Conservation (phyloP, 2,797 vertebrate genomes). For the Sylvilagus floridanus region DNA sequence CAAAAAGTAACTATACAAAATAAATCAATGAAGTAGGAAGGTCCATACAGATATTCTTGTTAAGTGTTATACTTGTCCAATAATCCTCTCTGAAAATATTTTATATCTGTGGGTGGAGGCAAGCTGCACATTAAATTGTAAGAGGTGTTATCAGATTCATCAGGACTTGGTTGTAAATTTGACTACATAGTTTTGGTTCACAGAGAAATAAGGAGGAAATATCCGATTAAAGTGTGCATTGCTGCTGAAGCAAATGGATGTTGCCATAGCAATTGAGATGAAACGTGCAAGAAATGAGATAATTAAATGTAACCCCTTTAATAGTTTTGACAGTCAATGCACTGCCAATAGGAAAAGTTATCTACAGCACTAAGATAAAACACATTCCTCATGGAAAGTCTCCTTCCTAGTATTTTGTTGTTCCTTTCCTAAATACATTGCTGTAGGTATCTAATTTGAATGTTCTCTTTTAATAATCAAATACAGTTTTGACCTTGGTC, state of each 20-base stretch:
- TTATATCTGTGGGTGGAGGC: slow-evolving; percentile 79
- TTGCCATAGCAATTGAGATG: slow-evolving; percentile 95
- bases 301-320: slow-evolving; percentile 95
- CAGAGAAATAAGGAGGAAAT: slow-evolving; percentile 88
- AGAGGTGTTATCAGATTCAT: slow-evolving; percentile 85
- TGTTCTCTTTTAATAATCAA: slow-evolving; percentile 89
- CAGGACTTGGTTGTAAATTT: slow-evolving; percentile 87
- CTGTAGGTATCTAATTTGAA: slow-evolving; percentile 88
- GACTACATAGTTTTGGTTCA: slow-evolving; percentile 86
- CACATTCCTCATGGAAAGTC: slow-evolving; percentile 87
- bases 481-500: slow-evolving; percentile 89
- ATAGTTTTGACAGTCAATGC: slow-evolving; percentile 91
- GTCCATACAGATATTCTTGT: slow-evolving; percentile 63
- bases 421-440: slow-evolving; percentile 86
- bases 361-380: slow-evolving; percentile 91
- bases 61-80: slow-evolving; percentile 65
- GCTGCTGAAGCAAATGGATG: slow-evolving; percentile 91
- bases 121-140: slow-evolving; percentile 81
- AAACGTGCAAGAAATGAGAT: slow-evolving; percentile 94
- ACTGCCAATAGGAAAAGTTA: slow-evolving; percentile 90
- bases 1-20: not conserved
- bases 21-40: slow-evolving; percentile 71
- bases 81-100: slow-evolving; percentile 79
- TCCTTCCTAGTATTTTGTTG: slow-evolving; percentile 86
- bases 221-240: slow-evolving; percentile 90